phyloP scores from a whole-genome alignment of 2,113 vertebrate genomes.

The Equus quagga region DNA sequence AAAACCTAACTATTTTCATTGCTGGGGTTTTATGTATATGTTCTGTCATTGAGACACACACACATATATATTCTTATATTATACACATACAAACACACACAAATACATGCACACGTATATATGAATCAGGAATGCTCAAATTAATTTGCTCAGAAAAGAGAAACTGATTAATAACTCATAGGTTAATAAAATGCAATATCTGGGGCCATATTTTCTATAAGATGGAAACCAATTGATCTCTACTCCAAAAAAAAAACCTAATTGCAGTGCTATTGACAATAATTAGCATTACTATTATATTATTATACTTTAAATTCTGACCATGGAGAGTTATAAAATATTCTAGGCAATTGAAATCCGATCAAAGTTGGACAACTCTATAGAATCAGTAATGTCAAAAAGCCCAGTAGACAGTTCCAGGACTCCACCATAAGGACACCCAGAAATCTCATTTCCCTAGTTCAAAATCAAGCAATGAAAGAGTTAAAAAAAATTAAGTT shows the following conservation, averaged over 20 bases:
- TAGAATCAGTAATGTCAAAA: not conserved
- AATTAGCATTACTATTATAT: not conserved
- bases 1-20: not conserved
- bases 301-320: not conserved
- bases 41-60: not conserved
- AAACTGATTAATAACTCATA: not conserved
- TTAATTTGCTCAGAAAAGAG: not conserved
- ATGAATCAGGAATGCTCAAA: not conserved
- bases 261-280: not conserved
- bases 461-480: not conserved
- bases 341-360: not conserved
- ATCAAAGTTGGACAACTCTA: not conserved
- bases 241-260: not conserved
- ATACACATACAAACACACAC: not conserved
- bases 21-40: not conserved
- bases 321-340: not conserved
- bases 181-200: not conserved
- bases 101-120: not conserved
- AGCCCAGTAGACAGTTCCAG: not conserved
- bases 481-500: not conserved
- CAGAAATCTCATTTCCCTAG: not conserved
- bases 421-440: not conserved
- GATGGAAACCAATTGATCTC: not conserved
- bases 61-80: not conserved
- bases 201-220: not conserved